Evolutionary conservation across 2,113 vertebrate genomes (phyloP), one percentile per base, ranked within the genome.

Genomic region (Dasypus novemcinctus): DNA sequence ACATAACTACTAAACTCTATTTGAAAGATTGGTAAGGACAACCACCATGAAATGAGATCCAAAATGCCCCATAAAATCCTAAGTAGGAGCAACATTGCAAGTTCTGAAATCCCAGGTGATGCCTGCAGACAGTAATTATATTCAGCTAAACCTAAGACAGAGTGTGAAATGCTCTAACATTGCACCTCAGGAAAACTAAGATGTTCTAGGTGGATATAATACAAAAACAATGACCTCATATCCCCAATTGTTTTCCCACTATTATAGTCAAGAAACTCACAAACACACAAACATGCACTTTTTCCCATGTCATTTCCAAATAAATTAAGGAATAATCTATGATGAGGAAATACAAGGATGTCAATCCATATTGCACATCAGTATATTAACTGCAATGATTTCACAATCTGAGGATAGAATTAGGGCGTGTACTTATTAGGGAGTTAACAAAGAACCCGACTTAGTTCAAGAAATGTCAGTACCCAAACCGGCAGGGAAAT

Each of bases 271-370:
- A 13, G 72, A 75, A 83, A 94, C 36, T 76, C 74, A 82, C 57
- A 96, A 89, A 95, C 41, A 90, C 74, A 92, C 33, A 81, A 81
- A 81, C 57, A 83, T 49, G 33, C 6, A 71, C 61, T 66, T 87
- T 94, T 87, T 21, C 76, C 54, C 61, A 92, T 12, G 76, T n/a
- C 31, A 75, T 59, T 66, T 74, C 61, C 46, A 91, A 86, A 72
- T 66, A 93, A 38, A 72, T 57, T 64, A 64, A 79, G 38, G 49
- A 54, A 36, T 71, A 64, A 54, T 33, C 10, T 15, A 9, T 38
- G 46, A 38, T 20, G 36, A 38, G 72, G 43, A 41, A 68, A 86
- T 23, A 72, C 21, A 85, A 36, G 23, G n/a, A 64, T 78, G 46
- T 66, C 29, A n/a, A 57, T 25, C 33, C 63, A 71, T 7, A 64